A percentile compares a stretch with the other conserved stretches of the same genome.
Evolutionary conservation across 2,888 invertebrate genomes (phyloP).

Genomic region (Philereme transversata): DNA sequence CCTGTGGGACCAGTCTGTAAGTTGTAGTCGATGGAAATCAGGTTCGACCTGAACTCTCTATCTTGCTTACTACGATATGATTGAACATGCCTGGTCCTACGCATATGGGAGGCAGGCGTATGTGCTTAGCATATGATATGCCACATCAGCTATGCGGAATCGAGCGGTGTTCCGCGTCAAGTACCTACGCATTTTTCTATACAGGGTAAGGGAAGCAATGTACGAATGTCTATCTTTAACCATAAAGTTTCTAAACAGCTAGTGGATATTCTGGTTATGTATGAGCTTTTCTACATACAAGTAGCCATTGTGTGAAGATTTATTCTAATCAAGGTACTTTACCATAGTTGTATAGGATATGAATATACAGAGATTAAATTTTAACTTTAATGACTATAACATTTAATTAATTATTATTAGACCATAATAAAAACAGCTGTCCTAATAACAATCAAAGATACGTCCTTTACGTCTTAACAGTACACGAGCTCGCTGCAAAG

Average conservation of each 20-base stretch:
- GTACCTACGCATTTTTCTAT: constrained; percentile 42
- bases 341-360: background rate
- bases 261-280: constrained; percentile 28
- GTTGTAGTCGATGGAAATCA: constrained; percentile 40
- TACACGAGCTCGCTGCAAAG: constrained; percentile 17
- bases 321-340: constrained; percentile 36
- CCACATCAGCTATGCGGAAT: constrained; percentile 58
- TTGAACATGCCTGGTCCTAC: constrained; percentile 34
- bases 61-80: constrained; percentile 33
- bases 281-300: constrained; percentile 23
- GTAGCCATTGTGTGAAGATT: constrained; percentile 33
- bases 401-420: background rate
- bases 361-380: background rate
- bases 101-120: constrained; percentile 36
- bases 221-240: constrained; percentile 16
- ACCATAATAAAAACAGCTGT: constrained; percentile 23
- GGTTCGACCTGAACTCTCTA: constrained; percentile 44
- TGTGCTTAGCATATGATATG: constrained; percentile 52
- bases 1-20: constrained; percentile 50
- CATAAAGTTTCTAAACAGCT: constrained; percentile 7
- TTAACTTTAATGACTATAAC: background rate
- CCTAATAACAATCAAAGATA: constrained; percentile 26
- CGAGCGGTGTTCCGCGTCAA: constrained; percentile 49
- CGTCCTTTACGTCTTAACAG: constrained; percentile 18
- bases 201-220: constrained; percentile 46